Conservation (phyloP, 1,140 invertebrate species). For the Odontomachus brunneus region DNA sequence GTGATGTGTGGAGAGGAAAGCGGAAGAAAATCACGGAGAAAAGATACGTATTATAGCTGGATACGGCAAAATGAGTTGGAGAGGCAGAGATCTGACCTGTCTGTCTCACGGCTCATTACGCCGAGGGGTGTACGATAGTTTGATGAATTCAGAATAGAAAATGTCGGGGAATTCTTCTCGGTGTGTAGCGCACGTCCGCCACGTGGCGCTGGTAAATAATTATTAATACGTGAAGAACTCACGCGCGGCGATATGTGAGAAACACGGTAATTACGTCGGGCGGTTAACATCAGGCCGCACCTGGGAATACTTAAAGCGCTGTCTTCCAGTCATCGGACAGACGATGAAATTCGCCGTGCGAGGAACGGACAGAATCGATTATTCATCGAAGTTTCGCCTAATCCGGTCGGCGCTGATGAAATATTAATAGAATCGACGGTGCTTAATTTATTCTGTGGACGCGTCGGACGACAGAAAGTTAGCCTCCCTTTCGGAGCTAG, state of each 20-base stretch:
- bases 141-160: constrained; percentile 9
- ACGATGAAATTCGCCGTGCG: constrained; percentile 37
- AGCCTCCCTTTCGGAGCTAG: background rate
- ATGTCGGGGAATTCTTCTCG: background rate
- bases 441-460: constrained; percentile 48
- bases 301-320: constrained; percentile 35
- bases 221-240: background rate
- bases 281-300: constrained; percentile 29
- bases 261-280: constrained; percentile 34
- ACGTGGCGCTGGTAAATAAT: constrained; percentile 24
- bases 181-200: no score
- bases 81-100: constrained; percentile 12
- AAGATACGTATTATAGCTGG: background rate
- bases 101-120: background rate
- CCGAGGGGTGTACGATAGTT: background rate
- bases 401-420: constrained; percentile 60
- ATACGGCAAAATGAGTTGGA: background rate
- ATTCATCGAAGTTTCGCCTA: constrained; percentile 57
- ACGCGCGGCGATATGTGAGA: background rate
- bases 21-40: background rate
- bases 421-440: constrained; percentile 63
- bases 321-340: constrained; percentile 2
- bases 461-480: background rate
- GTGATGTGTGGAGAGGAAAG: background rate
- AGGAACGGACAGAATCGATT: constrained; percentile 37